Evolutionary conservation across 2,888 invertebrate genomes (phyloP), one percentile per base, ranked within the genome.

Genomic region (Taenaris catops): DNA sequence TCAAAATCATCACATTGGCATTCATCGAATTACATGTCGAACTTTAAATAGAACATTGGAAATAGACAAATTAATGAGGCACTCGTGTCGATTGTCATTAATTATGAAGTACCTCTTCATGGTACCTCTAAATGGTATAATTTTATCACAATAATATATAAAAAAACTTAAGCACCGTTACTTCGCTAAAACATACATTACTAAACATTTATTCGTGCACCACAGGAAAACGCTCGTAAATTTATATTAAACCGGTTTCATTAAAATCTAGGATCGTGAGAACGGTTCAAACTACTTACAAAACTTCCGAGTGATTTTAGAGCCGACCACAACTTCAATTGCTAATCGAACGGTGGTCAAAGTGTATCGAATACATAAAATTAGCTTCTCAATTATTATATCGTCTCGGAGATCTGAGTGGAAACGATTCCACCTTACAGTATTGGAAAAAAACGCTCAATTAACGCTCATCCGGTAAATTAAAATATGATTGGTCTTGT

Each of bases 401-500:
- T 31, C 41, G 27, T 36, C 20, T 28, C 6, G 8, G 20, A 31
- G 31, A 31, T 31, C 31, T 31, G 16, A 20, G 16, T 23, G 31
- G 31, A 31, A 31, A 23, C 23, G 8, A 23, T 12, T 29, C 14
- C 29, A 29, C 20, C 31, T 31, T 23, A 31, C 31, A 23, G 23
- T 23, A 31, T 31, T 14, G 14, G 16, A 8, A 38, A n/a, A n/a
- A n/a, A n/a, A n/a, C n/a, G 29, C 36, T 47, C 29, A 64, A 70
- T 67, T 68, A 67, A 63, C 55, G 53, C 48, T 53, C 60, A 65
- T 71, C 67, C 67, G 64, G 54, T 51, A 50, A 58, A 62, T 61
- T 53, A 53, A 50, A 57, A 46, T 48, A 48, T 49, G 49, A 51
- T 48, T 44, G 44, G 40, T 33, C 38, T 48, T 54, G 58, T 58